Percentiles rank a stretch among this genome's conserved stretches.
These are phyloP conservation scores for Melanerpes formicivorus DNA, from an alignment of 2,113 vertebrate species.

Conservation along the genomic window DNA sequence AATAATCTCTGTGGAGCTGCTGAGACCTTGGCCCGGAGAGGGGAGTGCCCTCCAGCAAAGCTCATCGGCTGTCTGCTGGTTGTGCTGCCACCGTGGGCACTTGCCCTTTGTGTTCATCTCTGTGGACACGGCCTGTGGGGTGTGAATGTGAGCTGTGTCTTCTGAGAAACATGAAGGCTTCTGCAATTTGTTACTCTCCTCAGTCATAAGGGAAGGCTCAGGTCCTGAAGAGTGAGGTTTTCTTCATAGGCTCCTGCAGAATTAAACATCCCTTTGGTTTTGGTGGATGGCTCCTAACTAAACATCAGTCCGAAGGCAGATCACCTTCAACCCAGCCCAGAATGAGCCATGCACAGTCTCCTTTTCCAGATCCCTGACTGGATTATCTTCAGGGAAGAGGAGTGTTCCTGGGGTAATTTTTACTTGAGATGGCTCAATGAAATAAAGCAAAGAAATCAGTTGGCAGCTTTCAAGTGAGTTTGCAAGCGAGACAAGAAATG, in stretches of 20 bases:
- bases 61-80: accelerated
- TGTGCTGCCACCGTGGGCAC: neutral
- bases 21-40: neutral
- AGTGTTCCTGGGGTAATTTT: neutral
- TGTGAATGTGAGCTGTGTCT: neutral
- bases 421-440: neutral
- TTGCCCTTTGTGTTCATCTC: neutral
- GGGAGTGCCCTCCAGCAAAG: neutral
- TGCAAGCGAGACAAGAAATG: neutral
- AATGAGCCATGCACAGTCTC: accelerated
- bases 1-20: neutral
- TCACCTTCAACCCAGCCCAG: neutral
- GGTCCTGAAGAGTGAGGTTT: neutral
- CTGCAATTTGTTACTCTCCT: neutral
- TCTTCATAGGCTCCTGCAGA: neutral
- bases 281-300: neutral
- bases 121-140: neutral
- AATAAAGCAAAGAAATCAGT: neutral
- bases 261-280: neutral
- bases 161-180: neutral
- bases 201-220: neutral
- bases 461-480: neutral
- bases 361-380: neutral
- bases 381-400: neutral
- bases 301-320: neutral